Evolutionary conservation across 2,888 invertebrate species (phyloP), one percentile per base, ranked within the genome.

Genomic region (Lapara coniferarum): DNA sequence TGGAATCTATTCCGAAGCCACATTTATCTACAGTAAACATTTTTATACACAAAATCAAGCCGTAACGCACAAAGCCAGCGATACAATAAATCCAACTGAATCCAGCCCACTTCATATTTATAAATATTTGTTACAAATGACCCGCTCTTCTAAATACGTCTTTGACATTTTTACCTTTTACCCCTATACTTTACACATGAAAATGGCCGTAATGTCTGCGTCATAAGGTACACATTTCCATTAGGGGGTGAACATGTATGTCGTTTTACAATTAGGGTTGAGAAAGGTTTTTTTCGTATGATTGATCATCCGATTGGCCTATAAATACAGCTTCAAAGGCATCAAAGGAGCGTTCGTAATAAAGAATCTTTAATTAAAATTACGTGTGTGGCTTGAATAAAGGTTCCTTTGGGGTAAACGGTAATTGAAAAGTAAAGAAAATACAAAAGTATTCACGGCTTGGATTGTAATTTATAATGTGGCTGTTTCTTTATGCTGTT

Each of bases 201-300:
- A 63, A 19, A 46, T 63, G 46, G 6, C 19, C 49, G 12, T 12
- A 19, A 49, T 63, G 10, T 7, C 5, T 2, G 16, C 0, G 7
- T 0, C 0, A 13, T 49, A 63, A 63, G 19, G 63, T 19, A 5
- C 7, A 19, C 10, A 49, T 8, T 63, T 12, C 13, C 46, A 63
- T 63, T 63, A 63, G 12, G 7, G 37, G 37, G 16, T 76, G 73
- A 73, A 5, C 10, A 63, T 25, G 19, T 68, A 25, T 25, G 44
- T 44, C 63, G 14, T 68, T 68, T 25, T 63, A 72, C 73, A 74
- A 75, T 79, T 78, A 75, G 70, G 74, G 37, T 46, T 70, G 72
- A 70, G 73, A 75, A 82, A 81, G 84, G 81, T 77, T 84, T 76
- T 81, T 81, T 81, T 79, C 83, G 75, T 81, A 78, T 85, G 86